phyloP scores from a whole-genome alignment of 2,888 invertebrate genomes.

The Calameuta pallipes region DNA sequence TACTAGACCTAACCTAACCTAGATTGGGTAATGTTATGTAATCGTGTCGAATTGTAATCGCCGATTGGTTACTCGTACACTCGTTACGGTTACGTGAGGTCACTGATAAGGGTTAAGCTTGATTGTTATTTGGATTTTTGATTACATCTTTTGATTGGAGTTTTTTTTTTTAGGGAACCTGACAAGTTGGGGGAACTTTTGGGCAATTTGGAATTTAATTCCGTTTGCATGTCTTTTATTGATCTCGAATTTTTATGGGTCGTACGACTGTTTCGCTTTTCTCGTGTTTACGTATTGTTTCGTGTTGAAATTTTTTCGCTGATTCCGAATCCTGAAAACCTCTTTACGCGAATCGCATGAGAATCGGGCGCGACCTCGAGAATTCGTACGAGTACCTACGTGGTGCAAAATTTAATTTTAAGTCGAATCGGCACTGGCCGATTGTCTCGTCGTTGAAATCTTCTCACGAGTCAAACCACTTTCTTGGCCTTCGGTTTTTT shows the following conservation, averaged over 20 bases:
- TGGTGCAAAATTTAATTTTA: not conserved
- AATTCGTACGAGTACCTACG: not conserved
- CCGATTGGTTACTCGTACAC: not conserved
- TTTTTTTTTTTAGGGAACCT: not conserved
- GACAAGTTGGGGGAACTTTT: not conserved
- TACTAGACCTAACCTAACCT: constrained; percentile 25
- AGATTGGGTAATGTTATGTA: constrained; percentile 53
- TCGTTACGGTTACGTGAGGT: constrained; percentile 2
- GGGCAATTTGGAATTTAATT: not conserved
- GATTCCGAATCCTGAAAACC: not conserved
- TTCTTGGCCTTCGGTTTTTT: not conserved
- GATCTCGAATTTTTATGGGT: not conserved
- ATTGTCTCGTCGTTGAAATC: not conserved
- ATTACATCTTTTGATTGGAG: no score
- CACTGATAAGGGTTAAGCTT: not conserved
- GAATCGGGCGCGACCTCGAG: not conserved
- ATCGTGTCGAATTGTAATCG: constrained; percentile 39
- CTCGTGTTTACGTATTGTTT: not conserved
- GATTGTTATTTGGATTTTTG: not conserved
- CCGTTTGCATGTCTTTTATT: not conserved
- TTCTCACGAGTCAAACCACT: not conserved
- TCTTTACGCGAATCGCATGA: constrained; percentile 2
- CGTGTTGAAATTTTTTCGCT: not conserved
- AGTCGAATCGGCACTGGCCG: not conserved
- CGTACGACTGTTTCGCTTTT: not conserved